These are phyloP conservation scores for Melanerpes formicivorus DNA, from an alignment of 2,113 vertebrate genomes.

Conservation along the genomic window DNA sequence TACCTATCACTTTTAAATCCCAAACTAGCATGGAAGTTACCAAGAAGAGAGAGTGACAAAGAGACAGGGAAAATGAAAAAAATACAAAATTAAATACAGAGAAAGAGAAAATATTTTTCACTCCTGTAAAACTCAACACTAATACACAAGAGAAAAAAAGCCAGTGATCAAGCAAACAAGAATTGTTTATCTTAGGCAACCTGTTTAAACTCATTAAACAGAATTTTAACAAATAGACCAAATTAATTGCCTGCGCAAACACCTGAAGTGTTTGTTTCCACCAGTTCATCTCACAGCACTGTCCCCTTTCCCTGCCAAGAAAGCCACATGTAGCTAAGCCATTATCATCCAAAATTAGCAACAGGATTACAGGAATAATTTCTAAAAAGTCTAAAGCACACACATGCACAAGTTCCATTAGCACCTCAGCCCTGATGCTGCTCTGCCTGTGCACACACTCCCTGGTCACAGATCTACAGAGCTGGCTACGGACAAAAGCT, in stretches of 20 bases:
- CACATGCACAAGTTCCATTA: neutral
- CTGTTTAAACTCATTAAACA: neutral
- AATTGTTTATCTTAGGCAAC: neutral
- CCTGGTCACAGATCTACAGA: neutral
- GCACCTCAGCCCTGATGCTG: neutral
- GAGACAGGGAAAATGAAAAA: neutral
- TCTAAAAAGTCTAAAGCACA: neutral
- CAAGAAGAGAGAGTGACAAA: neutral
- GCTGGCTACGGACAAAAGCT: neutral
- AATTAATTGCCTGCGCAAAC: neutral
- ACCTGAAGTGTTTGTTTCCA: neutral
- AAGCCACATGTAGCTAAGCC: neutral
- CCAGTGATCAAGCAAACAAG: neutral
- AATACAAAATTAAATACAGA: neutral
- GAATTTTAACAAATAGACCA: neutral
- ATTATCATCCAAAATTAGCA: neutral
- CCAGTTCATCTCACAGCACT: neutral
- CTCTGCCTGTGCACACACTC: neutral
- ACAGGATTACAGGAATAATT: neutral
- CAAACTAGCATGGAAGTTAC: neutral
- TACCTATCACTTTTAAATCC: neutral
- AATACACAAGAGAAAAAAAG: neutral
- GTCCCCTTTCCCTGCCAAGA: neutral
- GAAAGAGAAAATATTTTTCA: neutral
- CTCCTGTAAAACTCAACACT: neutral